Base-by-base conservation (phyloP, 2,888 invertebrate genomes). In the Scrobipalpa costella region DNA sequence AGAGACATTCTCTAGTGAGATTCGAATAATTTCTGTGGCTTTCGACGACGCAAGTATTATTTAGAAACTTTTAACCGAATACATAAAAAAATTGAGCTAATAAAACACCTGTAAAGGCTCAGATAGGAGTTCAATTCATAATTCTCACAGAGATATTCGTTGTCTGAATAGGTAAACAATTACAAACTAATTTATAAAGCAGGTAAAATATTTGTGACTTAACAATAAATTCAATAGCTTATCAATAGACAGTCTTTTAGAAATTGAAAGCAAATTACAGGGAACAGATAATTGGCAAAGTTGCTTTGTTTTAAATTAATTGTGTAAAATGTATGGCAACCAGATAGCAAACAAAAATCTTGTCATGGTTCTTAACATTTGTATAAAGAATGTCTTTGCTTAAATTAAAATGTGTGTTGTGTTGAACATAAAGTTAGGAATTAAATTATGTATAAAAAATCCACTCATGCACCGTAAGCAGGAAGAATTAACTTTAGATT, bases 211-310 rank as follows among this genome's bases (percentile, higher is more conserved):
- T 91, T 91, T 91, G 90, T 90, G 90, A 90, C 90, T 88, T 88
- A 89, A 83, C 71, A 81, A 86, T 87, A 86, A 84, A 84, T 86
- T 86, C 80, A 84, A 83, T 88, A 86, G 85, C 89, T 88, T 90
- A 88, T 78, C 74, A 85, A 85, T 90, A 90, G 88, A 88, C 90
- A 91, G 90, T 91, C 90, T 91, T 90, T 87, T 87, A 86, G 83
- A 86, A 82, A 81, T 84, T 83, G 80, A 81, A 83, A 83, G 75
- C 72, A 71, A 73, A 70, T 49, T 61, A 61, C 21, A 47, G 61
- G 50, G 38, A 62, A 44, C 21, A 19, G 57, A 44, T 60, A 19
- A 15, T 33, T 34, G 19, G 33, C 36, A 57, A 50, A 27, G 34
- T 61, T 50, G 61, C 50, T 52, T 60, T 44, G 44, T 49, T 61